Conservation (phyloP, 2,888 invertebrate genomes). For the Aethes cnicana region DNA sequence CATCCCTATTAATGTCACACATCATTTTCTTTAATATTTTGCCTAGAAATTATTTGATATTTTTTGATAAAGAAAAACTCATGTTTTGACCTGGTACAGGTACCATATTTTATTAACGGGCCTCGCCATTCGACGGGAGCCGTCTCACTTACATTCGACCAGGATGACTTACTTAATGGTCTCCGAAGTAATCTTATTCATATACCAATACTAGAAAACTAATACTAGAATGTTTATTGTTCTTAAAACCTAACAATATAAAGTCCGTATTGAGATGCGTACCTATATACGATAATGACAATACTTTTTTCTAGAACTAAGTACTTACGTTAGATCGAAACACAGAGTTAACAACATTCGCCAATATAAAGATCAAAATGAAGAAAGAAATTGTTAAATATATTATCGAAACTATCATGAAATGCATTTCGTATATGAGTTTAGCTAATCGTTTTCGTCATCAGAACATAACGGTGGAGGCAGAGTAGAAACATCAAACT, state of each 20-base stretch:
- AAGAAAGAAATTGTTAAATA: neutral
- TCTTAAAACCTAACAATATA: neutral
- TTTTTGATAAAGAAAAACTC: no score
- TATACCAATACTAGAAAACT: no score
- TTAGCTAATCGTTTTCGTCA: conserved; percentile 84
- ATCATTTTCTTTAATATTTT: no score
- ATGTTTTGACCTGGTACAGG: no score
- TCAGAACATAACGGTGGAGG: conserved; percentile 90
- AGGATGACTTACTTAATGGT: no score
- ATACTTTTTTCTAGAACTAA: conserved; percentile 63
- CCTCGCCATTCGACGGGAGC: no score
- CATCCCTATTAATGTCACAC: no score
- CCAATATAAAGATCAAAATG: conserved; percentile 45
- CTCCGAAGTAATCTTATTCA: no score
- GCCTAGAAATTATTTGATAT: no score
- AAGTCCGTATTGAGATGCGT: neutral
- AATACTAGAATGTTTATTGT: no score
- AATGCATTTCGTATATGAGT: neutral
- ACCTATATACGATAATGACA: conserved; percentile 62
- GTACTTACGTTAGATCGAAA: conserved; percentile 60
- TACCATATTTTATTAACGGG: no score
- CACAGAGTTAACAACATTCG: conserved; percentile 49
- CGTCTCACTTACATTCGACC: no score
- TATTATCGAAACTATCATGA: neutral
- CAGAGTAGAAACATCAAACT: conserved; percentile 88